These are phyloP conservation scores for Leucania comma DNA, from an alignment of 2,888 invertebrate species.

Conservation along the genomic window DNA sequence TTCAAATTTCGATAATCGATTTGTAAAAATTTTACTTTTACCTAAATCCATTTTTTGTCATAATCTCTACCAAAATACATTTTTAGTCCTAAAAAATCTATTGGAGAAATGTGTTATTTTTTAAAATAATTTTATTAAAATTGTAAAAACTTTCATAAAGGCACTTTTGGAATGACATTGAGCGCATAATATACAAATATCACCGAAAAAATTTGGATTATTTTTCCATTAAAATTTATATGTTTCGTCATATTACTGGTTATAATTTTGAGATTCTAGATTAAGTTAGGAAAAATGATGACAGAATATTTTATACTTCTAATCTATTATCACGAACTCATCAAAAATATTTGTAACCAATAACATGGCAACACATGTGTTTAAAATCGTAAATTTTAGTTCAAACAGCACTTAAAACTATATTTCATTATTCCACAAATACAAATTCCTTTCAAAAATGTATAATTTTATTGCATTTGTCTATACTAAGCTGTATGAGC, in stretches of 20 bases:
- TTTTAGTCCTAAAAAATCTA: slow-evolving; percentile 73
- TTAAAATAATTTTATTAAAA: slow-evolving; percentile 35
- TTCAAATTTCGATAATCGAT: slow-evolving; percentile 78
- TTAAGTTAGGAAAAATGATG: slow-evolving; percentile 58
- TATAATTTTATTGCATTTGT: slow-evolving; percentile 76
- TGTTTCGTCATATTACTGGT: slow-evolving; percentile 68
- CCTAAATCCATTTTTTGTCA: slow-evolving; percentile 58
- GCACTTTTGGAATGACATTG: slow-evolving; percentile 88
- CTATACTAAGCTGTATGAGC: slow-evolving; percentile 78
- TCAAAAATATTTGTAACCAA: slow-evolving; percentile 82
- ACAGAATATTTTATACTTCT: slow-evolving; percentile 64
- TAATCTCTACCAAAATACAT: slow-evolving; percentile 67
- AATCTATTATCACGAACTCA: slow-evolving; percentile 82
- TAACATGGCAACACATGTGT: slow-evolving; percentile 85
- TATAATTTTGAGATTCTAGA: slow-evolving; percentile 76
- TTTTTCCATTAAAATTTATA: slow-evolving; percentile 59
- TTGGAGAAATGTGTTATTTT: slow-evolving; percentile 64
- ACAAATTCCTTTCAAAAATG: slow-evolving; percentile 56
- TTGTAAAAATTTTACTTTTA: slow-evolving; percentile 64
- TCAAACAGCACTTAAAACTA: slow-evolving; percentile 79
- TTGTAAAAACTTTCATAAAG: slow-evolving; percentile 70
- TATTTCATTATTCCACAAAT: slow-evolving; percentile 70
- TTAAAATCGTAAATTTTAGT: slow-evolving; percentile 72
- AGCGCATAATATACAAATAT: slow-evolving; percentile 75
- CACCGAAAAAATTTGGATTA: slow-evolving; percentile 69